A percentile compares a stretch with the other conserved stretches of the same genome.
Conservation (phyloP, 2,888 invertebrate genomes). For the Monoplex corrugatus region DNA sequence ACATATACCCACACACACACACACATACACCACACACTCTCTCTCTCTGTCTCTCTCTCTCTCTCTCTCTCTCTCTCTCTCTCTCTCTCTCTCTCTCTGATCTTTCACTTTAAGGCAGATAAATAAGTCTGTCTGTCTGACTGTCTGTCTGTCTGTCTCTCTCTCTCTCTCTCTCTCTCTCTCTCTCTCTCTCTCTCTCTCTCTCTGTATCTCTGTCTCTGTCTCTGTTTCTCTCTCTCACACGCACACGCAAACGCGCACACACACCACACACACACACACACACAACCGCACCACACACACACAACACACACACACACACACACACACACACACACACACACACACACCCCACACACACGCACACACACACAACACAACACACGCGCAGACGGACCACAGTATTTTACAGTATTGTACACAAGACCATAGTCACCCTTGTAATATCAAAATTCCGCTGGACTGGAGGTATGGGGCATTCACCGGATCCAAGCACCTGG, state of each 20-base stretch:
- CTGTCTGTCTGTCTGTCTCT: no score
- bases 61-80: not conserved
- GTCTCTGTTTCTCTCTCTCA: not conserved
- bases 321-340: no score
- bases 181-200: not conserved
- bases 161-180: no score
- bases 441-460: not conserved
- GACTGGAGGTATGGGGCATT: not conserved
- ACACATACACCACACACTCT: not conserved
- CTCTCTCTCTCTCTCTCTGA: not conserved
- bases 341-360: slow-evolving; percentile 3
- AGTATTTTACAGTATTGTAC: no score
- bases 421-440: not conserved
- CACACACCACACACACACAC: not conserved
- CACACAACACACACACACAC: no score
- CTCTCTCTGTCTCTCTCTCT: not conserved
- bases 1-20: not conserved
- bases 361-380: no score
- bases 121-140: no score
- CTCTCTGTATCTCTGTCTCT: not conserved
- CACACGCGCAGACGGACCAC: no score
- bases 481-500: not conserved
- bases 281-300: slow-evolving; percentile 7
- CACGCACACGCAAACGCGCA: not conserved
- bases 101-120: no score